A percentile compares a stretch with the other conserved stretches of the same genome.
Conservation (phyloP, 1,140 invertebrate genomes). For the Gyrodactylus bullatarudis region DNA sequence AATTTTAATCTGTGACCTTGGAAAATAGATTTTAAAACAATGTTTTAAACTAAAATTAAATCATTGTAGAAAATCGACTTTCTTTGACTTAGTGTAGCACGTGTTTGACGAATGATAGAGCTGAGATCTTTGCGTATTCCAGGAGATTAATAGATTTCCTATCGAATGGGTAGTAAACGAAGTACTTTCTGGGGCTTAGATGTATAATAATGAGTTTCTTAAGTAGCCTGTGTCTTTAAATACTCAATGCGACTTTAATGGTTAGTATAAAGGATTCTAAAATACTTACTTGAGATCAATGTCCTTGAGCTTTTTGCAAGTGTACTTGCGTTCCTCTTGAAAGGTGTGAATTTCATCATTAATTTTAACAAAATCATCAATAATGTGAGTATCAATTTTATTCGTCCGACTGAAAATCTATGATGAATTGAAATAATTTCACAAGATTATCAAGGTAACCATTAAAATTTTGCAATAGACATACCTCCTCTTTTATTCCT, state of each 20-base stretch:
- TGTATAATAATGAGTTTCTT: neutral
- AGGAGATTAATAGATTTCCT: no score
- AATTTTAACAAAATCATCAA: neutral
- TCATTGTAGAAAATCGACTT: no score
- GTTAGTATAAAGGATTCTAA: neutral
- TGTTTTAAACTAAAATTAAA: no score
- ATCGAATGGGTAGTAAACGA: neutral
- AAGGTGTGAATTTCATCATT: neutral
- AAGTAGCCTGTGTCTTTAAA: neutral
- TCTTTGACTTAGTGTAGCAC: no score
- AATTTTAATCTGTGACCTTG: no score
- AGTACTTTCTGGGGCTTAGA: neutral
- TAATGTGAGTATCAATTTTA: neutral
- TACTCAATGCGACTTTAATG: no score
- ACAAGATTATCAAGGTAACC: neutral
- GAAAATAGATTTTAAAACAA: no score
- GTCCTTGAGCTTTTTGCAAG: neutral
- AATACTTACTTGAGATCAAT: neutral
- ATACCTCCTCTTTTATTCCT: neutral
- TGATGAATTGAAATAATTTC: neutral
- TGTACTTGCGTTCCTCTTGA: neutral
- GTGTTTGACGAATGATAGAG: no score
- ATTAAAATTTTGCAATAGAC: neutral
- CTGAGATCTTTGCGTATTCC: no score
- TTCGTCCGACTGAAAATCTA: neutral